Evolutionary conservation across 2,797 vertebrate genomes (phyloP), one percentile per base, ranked within the genome.

Genomic region (Macroramphosus scolopax): DNA sequence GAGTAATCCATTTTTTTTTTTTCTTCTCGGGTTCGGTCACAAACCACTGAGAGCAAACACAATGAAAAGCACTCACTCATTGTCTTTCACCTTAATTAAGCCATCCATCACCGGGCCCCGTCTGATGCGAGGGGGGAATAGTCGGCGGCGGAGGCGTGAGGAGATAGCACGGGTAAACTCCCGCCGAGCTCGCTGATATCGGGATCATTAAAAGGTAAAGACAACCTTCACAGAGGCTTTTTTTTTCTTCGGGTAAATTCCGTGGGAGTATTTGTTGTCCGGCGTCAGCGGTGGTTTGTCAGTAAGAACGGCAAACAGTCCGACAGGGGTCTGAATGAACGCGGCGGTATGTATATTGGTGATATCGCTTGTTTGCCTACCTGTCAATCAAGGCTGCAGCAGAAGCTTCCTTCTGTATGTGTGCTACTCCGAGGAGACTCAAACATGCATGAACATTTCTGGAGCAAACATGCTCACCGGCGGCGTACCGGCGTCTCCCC

Each of bases 61-160:
- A 88, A 87, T 87, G 84, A 89, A 87, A 86, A 77, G 70, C 60
- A 68, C 84, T 89, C 87, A 82, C 79, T 90, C 88, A 87, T 87
- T 84, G 87, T 89, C 87, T 87, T 80, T 85, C 71, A 78, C 75
- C 79, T 83, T 90, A 89, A 90, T 90, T 83, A 88, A 88, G 82
- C 79, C 78, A 89, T 90, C 87, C 84, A 87, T 91, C 88, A 88
- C 56, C 6, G 31, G 70, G n/a, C n/a, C n/a, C 81, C 80, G 83
- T 80, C 82, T 83, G 74, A 87, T 81, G 40, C 45, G 1, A 55
- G 49, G 56, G 77, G 49, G 56, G 77, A 83, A 77, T 55, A 77
- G 75, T 77, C 63, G 36, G 13, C 72, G 64, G 64, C 65, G 54
- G 34, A 74, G 68, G 56, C 53, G 65, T 2, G 31, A 58, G 70